Evolutionary conservation across 2,113 vertebrate species (phyloP).

Genomic region (human): DNA sequence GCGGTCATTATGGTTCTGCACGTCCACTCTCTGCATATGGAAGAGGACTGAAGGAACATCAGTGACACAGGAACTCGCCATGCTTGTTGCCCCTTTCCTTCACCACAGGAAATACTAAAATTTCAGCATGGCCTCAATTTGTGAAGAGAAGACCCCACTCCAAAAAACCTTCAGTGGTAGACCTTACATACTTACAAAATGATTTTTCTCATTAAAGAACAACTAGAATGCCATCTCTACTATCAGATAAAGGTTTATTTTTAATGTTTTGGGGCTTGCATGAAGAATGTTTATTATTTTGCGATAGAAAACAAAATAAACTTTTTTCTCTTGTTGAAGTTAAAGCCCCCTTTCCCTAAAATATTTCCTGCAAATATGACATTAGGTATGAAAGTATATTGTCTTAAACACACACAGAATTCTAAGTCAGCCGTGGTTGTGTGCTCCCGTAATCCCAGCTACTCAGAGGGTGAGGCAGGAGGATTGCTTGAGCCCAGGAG

Average conservation of each 20-base stretch:
- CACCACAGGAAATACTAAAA: background rate
- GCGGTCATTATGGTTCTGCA: accelerated
- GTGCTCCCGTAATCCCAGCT: no score
- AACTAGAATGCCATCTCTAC: background rate
- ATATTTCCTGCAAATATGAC: background rate
- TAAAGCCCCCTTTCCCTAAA: background rate
- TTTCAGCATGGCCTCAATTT: background rate
- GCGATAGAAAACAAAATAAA: background rate
- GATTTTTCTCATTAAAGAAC: background rate
- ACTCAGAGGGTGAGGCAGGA: no score
- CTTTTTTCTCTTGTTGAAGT: background rate
- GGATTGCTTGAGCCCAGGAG: no score
- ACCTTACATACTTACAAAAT: background rate
- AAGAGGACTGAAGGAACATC: background rate
- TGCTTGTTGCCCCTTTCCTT: background rate
- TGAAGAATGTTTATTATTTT: background rate
- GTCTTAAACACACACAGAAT: background rate
- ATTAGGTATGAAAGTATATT: background rate
- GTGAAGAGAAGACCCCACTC: background rate
- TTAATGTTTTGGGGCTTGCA: background rate
- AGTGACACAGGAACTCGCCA: accelerated
- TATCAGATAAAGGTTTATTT: background rate
- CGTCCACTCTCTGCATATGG: background rate
- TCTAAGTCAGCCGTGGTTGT: no score
- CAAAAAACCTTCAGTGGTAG: background rate